phyloP scores from a whole-genome alignment of 2,113 vertebrate species.

The Ivindomyrus marchei region DNA sequence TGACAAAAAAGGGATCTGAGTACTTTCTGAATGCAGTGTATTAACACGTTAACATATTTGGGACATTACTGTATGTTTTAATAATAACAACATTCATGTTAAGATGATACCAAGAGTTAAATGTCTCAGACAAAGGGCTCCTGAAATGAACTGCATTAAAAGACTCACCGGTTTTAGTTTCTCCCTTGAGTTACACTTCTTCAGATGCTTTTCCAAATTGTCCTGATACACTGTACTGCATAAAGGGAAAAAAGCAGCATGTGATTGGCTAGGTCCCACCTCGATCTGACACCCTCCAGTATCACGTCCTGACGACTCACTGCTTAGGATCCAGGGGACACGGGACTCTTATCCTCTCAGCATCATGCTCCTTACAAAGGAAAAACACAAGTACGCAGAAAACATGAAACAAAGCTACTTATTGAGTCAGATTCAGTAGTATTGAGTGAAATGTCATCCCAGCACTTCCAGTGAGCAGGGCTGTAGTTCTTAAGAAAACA shows the following conservation, averaged over 20 bases:
- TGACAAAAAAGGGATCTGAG: background rate
- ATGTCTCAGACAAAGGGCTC: background rate
- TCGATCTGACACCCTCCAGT: background rate
- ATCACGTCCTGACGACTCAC: conserved; percentile 58
- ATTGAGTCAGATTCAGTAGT: background rate
- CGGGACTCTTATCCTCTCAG: conserved; percentile 66
- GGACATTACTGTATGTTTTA: background rate
- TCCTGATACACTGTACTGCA: conserved; percentile 83
- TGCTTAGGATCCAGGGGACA: conserved; percentile 94
- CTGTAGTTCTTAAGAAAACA: background rate
- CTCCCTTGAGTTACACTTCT: conserved; percentile 88
- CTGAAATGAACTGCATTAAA: background rate
- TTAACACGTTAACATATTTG: background rate
- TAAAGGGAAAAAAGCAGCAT: background rate
- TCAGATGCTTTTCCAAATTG: conserved; percentile 82
- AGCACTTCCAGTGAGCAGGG: background rate
- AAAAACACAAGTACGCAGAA: background rate
- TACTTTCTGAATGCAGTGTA: background rate
- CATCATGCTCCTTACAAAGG: conserved; percentile 55
- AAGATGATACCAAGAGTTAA: background rate
- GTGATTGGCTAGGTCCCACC: background rate
- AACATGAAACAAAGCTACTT: background rate
- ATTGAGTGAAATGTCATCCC: background rate
- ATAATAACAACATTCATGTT: background rate
- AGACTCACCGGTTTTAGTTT: conserved; percentile 81